A percentile compares a stretch with the other conserved stretches of the same genome.
Evolutionary conservation across 2,113 vertebrate genomes (phyloP).

Genomic region (Plecotus auritus): DNA sequence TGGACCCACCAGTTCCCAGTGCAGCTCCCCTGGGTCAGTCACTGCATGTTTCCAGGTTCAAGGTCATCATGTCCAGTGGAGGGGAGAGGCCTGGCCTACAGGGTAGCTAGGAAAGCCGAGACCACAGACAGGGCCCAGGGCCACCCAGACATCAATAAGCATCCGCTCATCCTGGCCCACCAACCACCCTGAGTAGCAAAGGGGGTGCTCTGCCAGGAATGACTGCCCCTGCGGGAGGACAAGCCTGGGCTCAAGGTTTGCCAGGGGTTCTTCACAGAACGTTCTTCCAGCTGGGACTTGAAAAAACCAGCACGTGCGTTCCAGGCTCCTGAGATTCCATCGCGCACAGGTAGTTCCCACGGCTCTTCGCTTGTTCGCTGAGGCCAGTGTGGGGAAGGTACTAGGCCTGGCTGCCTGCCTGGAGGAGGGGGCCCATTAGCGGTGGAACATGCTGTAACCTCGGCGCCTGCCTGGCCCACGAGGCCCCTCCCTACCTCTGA

Average conservation of each 20-base stretch:
- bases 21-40: not conserved
- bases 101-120: not conserved
- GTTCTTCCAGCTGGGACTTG: not conserved
- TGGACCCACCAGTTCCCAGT: not conserved
- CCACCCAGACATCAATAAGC: not conserved
- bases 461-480: rapidly evolving
- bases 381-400: too few species aligned
- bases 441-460: rapidly evolving
- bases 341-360: not conserved
- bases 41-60: not conserved
- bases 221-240: too few species aligned
- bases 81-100: not conserved
- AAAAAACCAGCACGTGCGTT: rapidly evolving
- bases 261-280: too few species aligned
- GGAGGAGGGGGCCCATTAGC: not conserved
- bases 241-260: not conserved
- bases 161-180: not conserved
- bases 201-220: rapidly evolving
- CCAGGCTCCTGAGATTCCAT: not conserved
- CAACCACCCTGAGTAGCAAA: not conserved
- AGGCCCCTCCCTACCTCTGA: not conserved
- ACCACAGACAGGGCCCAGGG: not conserved
- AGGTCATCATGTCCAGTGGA: not conserved
- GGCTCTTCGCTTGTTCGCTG: rapidly evolving
- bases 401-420: not conserved